Evolutionary conservation across 2,888 invertebrate species (phyloP), one percentile per base, ranked within the genome.

Genomic region (Ectemnius lituratus): DNA sequence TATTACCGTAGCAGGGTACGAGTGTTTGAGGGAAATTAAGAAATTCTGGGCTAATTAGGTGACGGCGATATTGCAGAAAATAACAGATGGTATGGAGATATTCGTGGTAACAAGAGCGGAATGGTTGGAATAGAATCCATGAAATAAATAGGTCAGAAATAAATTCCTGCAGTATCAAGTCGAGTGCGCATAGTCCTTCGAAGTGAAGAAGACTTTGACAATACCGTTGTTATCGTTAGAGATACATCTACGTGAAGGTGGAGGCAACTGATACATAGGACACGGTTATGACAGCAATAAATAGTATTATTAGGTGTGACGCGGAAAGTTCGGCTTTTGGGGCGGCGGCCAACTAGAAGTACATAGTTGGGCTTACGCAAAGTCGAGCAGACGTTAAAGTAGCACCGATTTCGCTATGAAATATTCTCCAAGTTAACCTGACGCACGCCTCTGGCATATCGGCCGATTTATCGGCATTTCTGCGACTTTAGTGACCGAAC

Each of bases 221-320:
- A 81, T 75, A 73, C 60, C 67, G 67, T 60, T 18, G n/a, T 64
- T 58, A 37, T 2, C 8, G 11, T 37, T 11, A 11, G 37, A 37
- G 37, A 37, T 8, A 8, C 37, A 37, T 37, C 37, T 37, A 11
- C 8, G 37, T 37, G 8, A 37, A 37, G n/a, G 62, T 68, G 59
- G 62, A 37, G 57, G 56, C 69, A 28, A 62, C 59, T 49, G 60
- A 61, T 61, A 70, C 67, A 37, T 59, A 58, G 61, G 14, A 62
- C 70, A 58, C 67, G 70, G 67, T 79, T 83, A 83, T 79, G 75
- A 70, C 70, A 45, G 68, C 62, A 79, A 83, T 82, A 82, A 83
- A 82, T 83, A 79, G 75, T 28, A 49, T 66, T 83, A 82, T 79
- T 83, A 83, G 71, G 66, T 70, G 47, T 64, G 69, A 73, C 76